A percentile compares a stretch with the other conserved stretches of the same genome.
Evolutionary conservation across 92 coral and sea anemone species (phyloP).

Genomic region (Porites cylindrica): DNA sequence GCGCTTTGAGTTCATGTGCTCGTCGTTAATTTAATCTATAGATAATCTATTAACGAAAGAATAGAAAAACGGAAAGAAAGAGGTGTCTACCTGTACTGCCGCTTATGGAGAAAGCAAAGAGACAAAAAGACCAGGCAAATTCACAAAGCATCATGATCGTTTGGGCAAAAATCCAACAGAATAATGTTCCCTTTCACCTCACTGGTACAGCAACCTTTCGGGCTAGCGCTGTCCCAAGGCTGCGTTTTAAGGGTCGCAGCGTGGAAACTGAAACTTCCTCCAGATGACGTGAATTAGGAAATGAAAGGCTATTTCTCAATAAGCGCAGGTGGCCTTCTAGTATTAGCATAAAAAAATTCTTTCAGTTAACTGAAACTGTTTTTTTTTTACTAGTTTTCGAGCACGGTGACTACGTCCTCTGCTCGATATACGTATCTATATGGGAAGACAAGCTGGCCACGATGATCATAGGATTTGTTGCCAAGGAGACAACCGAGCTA

Average conservation of each 20-base stretch:
- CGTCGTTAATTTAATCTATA: no score
- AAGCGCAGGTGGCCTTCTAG: neutral
- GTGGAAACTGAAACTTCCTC: slow-evolving; percentile 15
- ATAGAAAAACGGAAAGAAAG: neutral
- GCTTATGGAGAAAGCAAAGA: neutral
- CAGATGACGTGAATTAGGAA: slow-evolving; percentile 1
- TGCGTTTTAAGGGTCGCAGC: neutral
- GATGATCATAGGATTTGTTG: no score
- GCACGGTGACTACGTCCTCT: no score
- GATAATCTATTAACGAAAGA: neutral
- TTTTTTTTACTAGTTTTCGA: no score
- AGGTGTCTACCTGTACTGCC: neutral
- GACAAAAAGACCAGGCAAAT: neutral
- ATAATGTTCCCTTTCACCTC: neutral
- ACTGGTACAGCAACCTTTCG: neutral
- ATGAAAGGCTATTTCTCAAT: neutral
- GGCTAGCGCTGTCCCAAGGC: neutral
- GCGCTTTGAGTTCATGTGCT: no score
- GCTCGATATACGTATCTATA: no score
- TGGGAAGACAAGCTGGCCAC: no score
- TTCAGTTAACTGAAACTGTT: no score
- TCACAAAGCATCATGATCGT: neutral
- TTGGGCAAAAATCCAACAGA: neutral
- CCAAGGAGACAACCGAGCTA: no score
- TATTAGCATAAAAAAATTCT: neutral